Conservation (phyloP, 2,797 vertebrate species). For the Lutjanus campechanus region DNA sequence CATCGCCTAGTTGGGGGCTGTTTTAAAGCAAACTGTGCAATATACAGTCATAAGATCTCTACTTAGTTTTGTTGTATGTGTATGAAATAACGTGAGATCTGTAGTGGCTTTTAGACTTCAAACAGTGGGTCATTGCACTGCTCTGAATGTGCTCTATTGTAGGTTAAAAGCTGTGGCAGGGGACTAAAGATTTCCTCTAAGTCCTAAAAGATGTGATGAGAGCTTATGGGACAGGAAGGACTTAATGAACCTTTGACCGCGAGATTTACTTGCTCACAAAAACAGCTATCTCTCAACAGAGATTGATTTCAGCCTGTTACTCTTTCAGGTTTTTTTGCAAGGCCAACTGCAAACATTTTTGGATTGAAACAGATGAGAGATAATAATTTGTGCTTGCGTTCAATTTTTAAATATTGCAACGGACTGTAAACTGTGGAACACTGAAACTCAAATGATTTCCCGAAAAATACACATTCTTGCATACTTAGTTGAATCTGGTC, state of each 20-base stretch:
- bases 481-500: neutral
- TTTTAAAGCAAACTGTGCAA: constrained; percentile 10
- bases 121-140: constrained; percentile 14
- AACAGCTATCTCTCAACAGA: neutral
- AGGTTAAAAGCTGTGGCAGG: constrained; percentile 7
- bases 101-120: constrained; percentile 9
- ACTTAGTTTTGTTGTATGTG: neutral
- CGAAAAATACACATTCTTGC: neutral
- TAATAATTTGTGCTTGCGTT: neutral
- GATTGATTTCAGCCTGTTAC: neutral
- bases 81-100: constrained; percentile 24
- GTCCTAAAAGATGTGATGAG: constrained; percentile 17
- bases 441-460: neutral
- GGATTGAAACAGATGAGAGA: neutral
- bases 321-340: neutral
- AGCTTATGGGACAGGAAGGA: constrained; percentile 16
- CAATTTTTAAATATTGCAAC: no score
- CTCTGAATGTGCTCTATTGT: constrained; percentile 34
- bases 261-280: neutral
- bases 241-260: neutral
- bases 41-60: neutral
- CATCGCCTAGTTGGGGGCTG: neutral
- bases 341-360: neutral
- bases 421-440: neutral
- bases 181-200: neutral